Conservation (phyloP, 2,797 vertebrate species). For the Cyclopterus lumpus region DNA sequence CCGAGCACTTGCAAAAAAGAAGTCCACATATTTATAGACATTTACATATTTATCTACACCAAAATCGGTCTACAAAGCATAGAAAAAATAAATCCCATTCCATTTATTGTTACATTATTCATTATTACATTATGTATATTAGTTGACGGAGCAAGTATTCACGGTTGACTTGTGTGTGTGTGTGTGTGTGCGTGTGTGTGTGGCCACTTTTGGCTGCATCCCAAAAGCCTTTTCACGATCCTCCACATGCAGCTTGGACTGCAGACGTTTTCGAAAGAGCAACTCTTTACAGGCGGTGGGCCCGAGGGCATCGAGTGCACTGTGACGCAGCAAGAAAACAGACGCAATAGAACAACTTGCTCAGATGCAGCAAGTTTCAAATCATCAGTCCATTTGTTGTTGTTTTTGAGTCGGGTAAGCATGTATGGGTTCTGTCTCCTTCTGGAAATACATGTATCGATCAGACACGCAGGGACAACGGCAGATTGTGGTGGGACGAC, state of each 20-base stretch:
- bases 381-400: conserved; percentile 13
- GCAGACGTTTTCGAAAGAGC: conserved; percentile 6
- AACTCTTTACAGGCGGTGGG: conserved; percentile 20
- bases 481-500: conserved; percentile 3
- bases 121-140: conserved; percentile 68
- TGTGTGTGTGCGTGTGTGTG: not conserved
- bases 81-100: conserved; percentile 80
- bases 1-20: conserved; percentile 71
- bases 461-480: conserved; percentile 8
- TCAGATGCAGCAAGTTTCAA: conserved; percentile 33
- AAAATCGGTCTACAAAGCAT: conserved; percentile 73
- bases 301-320: conserved; percentile 23
- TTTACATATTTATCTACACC: conserved; percentile 73
- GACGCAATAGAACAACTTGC: conserved; percentile 4
- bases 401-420: conserved; percentile 23
- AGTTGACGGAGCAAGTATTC: conserved; percentile 49
- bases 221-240: conserved; percentile 22
- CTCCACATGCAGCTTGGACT: conserved; percentile 2
- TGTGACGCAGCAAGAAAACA: not conserved
- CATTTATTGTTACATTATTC: conserved; percentile 63
- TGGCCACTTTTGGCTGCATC: conserved; percentile 45
- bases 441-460: conserved; percentile 28
- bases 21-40: conserved; percentile 70
- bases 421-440: conserved; percentile 15
- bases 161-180: conserved; percentile 28